phyloP scores from a whole-genome alignment of 2,113 vertebrate genomes.

The Lepus europaeus region DNA sequence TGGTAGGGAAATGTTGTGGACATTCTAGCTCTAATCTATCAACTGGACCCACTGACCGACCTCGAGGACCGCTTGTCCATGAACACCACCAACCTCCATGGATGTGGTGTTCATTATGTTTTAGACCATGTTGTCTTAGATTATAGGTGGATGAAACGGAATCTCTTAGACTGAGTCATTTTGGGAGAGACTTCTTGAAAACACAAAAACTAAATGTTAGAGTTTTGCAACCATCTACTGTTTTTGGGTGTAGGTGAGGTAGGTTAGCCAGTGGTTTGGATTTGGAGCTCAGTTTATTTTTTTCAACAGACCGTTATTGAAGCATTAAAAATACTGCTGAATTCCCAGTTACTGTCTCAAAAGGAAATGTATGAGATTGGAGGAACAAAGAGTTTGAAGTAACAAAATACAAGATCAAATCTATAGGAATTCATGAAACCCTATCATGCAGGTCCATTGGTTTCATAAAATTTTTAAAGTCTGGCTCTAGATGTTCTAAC shows the following conservation, averaged over 20 bases:
- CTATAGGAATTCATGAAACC: constrained; percentile 73
- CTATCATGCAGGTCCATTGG: constrained; percentile 25
- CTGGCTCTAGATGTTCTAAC: constrained; percentile 58
- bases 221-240: constrained; percentile 42
- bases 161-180: constrained; percentile 55
- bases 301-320: constrained; percentile 67
- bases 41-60: background rate
- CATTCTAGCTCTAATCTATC: background rate
- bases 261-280: constrained; percentile 67
- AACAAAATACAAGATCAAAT: constrained; percentile 76
- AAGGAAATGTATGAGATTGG: constrained; percentile 67
- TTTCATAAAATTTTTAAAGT: constrained; percentile 76
- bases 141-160: constrained; percentile 42
- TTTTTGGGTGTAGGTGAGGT: background rate
- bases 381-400: constrained; percentile 77
- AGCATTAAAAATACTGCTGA: constrained; percentile 74
- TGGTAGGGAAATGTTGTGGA: background rate
- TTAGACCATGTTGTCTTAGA: background rate
- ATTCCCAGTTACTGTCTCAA: constrained; percentile 68
- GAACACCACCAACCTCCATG: background rate
- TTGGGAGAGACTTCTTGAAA: constrained; percentile 50
- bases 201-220: constrained; percentile 19
- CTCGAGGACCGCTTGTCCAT: background rate
- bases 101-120: background rate
- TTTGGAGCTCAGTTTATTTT: constrained; percentile 46